Evolutionary conservation across 2,888 invertebrate species (phyloP), one percentile per base, ranked within the genome.

Genomic region (Drosophila anomalipes): DNA sequence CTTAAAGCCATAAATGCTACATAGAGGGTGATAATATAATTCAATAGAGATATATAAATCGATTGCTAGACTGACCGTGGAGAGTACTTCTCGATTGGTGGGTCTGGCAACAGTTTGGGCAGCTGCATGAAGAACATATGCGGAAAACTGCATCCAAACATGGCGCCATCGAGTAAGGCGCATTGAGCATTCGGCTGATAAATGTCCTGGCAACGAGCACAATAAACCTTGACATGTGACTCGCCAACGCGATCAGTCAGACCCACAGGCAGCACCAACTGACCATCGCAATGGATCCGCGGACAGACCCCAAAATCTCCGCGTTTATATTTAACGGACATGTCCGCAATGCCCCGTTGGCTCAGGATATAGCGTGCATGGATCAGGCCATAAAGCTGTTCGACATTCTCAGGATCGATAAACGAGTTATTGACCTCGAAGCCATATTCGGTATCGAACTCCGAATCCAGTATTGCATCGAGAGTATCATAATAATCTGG

Each of bases 121-220:
- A 73, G 35, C 30, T 82, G 70, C 88, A 87, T 87, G 19, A 84
- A 77, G 28, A 84, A 87, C 74, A 82, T 76, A 22, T 84, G 84
- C 4, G 84, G 84, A 49, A 84, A 84, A 4, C 70, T 59, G 47
- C 68, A 28, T 6, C 84, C 85, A 5, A 87, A 87, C 61, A 71
- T 77, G 35, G 88, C 79, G 7, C 84, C 84, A 41, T 84, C 85
- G 14, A 87, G 65, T 19, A 54, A 9, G 2, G 35, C 62, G n/a
- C 37, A 75, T 4, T 60, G 64, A 0, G 47, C 49, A 10, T 52
- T 28, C 10, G 84, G 77, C 35, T 68, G 47, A 47, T 66, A 87
- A 9, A 87, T 28, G 10, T 84, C 80, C 14, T 44, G 33, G 52
- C 84, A 84, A 16, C 75, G 51, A 0, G 88, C 66, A 65, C 84